Evolutionary conservation across 2,113 vertebrate genomes (phyloP).

Genomic region (Himantopus leucocephalus): DNA sequence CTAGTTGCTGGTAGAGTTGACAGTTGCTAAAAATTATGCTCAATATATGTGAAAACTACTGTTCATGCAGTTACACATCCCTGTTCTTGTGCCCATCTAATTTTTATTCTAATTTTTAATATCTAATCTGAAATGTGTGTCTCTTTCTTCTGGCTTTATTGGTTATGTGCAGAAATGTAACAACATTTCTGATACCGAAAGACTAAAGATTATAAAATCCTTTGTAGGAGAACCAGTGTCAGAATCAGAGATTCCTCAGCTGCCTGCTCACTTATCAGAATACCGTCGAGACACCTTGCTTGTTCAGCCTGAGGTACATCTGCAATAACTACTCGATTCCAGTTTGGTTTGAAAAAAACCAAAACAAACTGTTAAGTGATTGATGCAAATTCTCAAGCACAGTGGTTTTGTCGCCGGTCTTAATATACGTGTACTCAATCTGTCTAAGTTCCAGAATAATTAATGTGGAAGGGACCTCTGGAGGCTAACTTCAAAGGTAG

Average conservation of each 20-base stretch:
- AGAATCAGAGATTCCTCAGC: constrained; percentile 44
- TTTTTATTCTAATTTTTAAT: not conserved
- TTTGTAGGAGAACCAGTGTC: constrained; percentile 67
- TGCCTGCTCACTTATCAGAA: constrained; percentile 75
- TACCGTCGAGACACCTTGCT: constrained; percentile 73
- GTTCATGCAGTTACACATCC: not conserved
- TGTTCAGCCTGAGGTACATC: constrained; percentile 78
- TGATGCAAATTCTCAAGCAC: not conserved
- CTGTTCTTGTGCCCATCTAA: not conserved
- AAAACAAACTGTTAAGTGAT: not conserved
- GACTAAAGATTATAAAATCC: not conserved
- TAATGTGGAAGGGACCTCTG: not conserved
- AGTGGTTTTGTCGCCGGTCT: not conserved
- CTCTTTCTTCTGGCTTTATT: not conserved
- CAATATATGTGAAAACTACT: not conserved
- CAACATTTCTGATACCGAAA: not conserved
- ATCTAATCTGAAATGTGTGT: not conserved
- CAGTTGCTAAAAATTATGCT: not conserved
- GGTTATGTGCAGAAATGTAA: not conserved
- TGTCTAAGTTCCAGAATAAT: not conserved
- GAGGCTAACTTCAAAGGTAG: not conserved
- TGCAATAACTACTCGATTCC: not conserved
- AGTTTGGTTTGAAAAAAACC: not conserved
- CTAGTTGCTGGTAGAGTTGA: not conserved
- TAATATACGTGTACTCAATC: not conserved